phyloP scores from a whole-genome alignment of 2,797 vertebrate genomes.

The Nannoperca australis region DNA sequence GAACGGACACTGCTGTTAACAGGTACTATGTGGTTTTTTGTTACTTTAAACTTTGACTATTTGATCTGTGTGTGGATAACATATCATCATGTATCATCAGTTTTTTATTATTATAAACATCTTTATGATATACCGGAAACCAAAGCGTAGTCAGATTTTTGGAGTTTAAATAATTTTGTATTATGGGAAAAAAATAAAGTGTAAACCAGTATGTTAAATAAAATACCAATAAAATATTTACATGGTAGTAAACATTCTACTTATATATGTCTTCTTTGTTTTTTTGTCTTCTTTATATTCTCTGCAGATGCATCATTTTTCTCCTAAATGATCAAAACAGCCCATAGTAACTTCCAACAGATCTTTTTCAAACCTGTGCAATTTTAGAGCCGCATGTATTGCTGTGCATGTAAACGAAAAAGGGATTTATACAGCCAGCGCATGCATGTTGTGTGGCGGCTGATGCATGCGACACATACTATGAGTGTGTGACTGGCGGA shows the following conservation, averaged over 20 bases:
- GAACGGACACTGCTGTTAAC: slow-evolving; percentile 18
- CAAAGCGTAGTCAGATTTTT: not conserved
- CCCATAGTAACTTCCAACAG: not conserved
- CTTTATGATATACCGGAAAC: not conserved
- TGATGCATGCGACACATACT: slow-evolving; percentile 23
- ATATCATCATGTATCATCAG: not conserved
- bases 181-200: not conserved
- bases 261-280: not conserved
- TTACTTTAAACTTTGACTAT: slow-evolving; percentile 11
- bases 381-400: slow-evolving; percentile 13
- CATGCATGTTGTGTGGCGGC: slow-evolving; percentile 20
- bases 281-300: slow-evolving; percentile 11
- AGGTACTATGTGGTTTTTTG: not conserved
- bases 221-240: not conserved
- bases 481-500: slow-evolving; percentile 45
- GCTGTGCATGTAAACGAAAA: slow-evolving; percentile 5
- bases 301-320: not conserved
- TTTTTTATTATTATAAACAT: not conserved
- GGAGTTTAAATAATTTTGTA: not conserved
- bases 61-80: not conserved
- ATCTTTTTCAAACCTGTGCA: not conserved
- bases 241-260: not conserved
- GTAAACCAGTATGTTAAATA: not conserved
- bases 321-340: slow-evolving; percentile 15
- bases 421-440: not conserved